Evolutionary conservation across 2,113 vertebrate genomes (phyloP).

Genomic region (Saguinus imperator): DNA sequence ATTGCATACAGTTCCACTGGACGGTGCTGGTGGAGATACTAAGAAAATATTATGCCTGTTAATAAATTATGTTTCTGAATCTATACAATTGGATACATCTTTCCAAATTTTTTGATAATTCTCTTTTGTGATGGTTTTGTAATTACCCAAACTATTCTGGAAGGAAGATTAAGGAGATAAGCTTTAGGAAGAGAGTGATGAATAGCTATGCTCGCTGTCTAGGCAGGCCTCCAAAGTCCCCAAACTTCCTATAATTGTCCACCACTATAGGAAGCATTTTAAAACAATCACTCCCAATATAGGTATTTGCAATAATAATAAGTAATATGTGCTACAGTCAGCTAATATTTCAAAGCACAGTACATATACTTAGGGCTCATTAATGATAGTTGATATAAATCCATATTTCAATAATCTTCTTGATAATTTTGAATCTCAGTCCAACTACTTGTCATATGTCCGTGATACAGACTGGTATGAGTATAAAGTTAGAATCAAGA

Average conservation of each 20-base stretch:
- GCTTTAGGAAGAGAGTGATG: background rate
- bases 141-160: background rate
- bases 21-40: background rate
- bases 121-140: background rate
- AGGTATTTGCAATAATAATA: background rate
- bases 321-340: background rate
- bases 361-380: background rate
- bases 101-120: constrained; percentile 4
- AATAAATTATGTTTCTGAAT: background rate
- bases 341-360: background rate
- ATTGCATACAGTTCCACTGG: background rate
- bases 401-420: constrained; percentile 7
- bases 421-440: background rate
- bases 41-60: background rate
- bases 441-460: background rate
- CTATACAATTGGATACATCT: background rate
- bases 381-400: background rate
- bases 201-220: background rate
- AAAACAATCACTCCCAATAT: background rate
- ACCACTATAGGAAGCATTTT: background rate
- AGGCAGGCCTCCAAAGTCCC: background rate
- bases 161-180: background rate
- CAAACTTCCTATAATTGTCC: background rate
- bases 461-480: background rate
- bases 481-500: background rate